Evolutionary conservation across 2,113 vertebrate species (phyloP).

Genomic region (Piprites chloris): DNA sequence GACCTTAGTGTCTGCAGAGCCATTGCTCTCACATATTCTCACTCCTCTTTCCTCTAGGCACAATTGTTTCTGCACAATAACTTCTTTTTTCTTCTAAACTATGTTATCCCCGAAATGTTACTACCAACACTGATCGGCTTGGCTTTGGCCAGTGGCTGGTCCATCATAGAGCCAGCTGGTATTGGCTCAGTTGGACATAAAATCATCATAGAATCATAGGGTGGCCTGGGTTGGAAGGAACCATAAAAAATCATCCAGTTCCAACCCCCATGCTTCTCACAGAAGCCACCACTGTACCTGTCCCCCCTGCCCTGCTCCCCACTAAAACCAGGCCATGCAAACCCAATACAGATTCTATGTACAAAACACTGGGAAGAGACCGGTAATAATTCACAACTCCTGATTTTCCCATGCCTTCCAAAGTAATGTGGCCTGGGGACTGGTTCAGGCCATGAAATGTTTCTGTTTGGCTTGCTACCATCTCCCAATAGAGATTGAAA

Average conservation of each 20-base stretch:
- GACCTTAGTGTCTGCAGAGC: background rate
- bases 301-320: too few species aligned
- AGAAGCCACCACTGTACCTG: background rate
- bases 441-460: background rate
- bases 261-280: background rate
- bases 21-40: background rate
- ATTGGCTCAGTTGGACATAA: background rate
- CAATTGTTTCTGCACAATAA: background rate
- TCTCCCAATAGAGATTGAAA: background rate
- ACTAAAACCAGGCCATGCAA: background rate
- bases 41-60: background rate
- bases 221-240: background rate
- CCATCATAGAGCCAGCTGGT: background rate
- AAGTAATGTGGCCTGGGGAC: background rate
- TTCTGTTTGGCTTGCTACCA: background rate
- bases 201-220: background rate
- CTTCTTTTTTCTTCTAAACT: background rate
- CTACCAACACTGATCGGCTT: background rate
- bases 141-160: background rate
- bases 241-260: background rate
- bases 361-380: background rate
- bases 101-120: background rate
- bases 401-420: background rate
- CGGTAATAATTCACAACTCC: background rate
- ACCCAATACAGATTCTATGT: background rate